Conservation (phyloP, 1,140 invertebrate species). For the Telenomus remus region DNA sequence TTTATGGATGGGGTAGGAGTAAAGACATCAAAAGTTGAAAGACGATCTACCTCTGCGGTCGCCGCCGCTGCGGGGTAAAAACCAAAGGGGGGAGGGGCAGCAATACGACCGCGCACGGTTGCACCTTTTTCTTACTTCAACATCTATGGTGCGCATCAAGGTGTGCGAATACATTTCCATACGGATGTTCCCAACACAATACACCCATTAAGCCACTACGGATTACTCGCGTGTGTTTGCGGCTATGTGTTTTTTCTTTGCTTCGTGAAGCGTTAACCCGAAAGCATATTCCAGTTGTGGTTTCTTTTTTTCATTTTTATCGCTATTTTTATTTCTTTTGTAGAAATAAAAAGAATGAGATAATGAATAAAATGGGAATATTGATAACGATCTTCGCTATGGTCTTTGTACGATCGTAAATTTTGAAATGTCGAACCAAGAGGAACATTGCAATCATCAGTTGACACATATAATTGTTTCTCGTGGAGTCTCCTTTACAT, state of each 20-base stretch:
- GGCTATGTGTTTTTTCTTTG: constrained; percentile 7
- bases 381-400: background rate
- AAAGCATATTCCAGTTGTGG: background rate
- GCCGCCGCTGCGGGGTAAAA: constrained; percentile 25
- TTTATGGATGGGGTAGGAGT: constrained; percentile 54
- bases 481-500: constrained; percentile 14
- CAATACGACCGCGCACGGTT: constrained; percentile 24
- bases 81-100: constrained; percentile 10
- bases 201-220: constrained; percentile 39
- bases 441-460: constrained; percentile 12
- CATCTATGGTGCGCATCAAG: constrained; percentile 46
- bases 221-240: constrained; percentile 19
- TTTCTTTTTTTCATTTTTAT: too few species aligned
- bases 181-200: constrained; percentile 48
- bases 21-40: constrained; percentile 59
- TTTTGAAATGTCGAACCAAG: constrained; percentile 9
- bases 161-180: constrained; percentile 56
- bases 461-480: constrained; percentile 27
- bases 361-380: background rate
- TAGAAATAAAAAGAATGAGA: background rate
- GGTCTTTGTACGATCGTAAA: constrained; percentile 9
- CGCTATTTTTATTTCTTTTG: background rate
- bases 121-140: constrained; percentile 47
- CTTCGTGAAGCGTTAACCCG: background rate
- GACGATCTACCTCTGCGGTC: constrained; percentile 54